Evolutionary conservation across 1,140 invertebrate genomes (phyloP).

Genomic region (Caenorhabditis remanei): DNA sequence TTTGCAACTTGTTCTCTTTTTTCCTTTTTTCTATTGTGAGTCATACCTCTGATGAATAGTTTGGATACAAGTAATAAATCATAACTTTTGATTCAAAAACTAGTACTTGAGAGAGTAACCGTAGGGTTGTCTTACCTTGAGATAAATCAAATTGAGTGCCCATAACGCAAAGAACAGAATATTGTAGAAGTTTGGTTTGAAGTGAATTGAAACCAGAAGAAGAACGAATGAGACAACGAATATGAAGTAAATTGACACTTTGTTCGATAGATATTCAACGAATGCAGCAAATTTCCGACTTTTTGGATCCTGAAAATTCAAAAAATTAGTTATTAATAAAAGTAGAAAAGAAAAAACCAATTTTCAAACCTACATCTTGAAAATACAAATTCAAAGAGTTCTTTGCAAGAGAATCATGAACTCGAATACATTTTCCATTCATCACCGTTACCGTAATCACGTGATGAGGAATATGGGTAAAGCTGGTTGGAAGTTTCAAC

Average conservation of each 20-base stretch:
- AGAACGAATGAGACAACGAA: constrained; percentile 73
- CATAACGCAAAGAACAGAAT: constrained; percentile 75
- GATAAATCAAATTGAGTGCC: constrained; percentile 66
- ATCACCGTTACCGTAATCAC: neutral
- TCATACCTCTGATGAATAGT: neutral
- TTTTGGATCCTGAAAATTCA: constrained; percentile 42
- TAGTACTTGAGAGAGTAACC: too few relatives aligned
- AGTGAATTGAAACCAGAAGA: constrained; percentile 68
- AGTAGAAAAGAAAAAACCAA: neutral
- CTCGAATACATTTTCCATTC: constrained; percentile 23
- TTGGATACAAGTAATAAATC: neutral
- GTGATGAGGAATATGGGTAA: constrained; percentile 15
- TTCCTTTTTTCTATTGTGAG: constrained; percentile 11
- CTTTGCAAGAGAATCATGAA: constrained; percentile 17
- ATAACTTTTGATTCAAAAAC: neutral
- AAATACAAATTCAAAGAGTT: constrained; percentile 38
- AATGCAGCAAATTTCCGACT: constrained; percentile 43
- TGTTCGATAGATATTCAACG: constrained; percentile 41
- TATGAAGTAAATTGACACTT: constrained; percentile 71
- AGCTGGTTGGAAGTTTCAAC: neutral
- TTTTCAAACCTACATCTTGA: neutral
- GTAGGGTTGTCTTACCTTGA: constrained; percentile 64
- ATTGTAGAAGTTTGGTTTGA: constrained; percentile 68
- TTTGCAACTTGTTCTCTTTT: constrained; percentile 5
- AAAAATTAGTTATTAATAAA: neutral